These are phyloP conservation scores for Andrena cerasifolii DNA, from an alignment of 1,140 invertebrate genomes.

Conservation along the genomic window DNA sequence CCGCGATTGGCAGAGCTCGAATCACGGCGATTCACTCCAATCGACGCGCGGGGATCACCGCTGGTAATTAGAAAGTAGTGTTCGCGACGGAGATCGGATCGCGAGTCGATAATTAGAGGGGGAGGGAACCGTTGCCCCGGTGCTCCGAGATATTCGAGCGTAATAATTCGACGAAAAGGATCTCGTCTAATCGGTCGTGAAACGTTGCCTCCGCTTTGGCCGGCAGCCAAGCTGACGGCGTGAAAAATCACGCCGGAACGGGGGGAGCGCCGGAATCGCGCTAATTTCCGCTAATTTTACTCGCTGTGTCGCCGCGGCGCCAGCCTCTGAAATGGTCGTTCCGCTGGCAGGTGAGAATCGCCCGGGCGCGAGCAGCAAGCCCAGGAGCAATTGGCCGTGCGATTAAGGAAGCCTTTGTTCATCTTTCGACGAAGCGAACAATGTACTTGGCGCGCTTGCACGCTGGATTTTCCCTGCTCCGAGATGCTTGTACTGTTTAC, in stretches of 20 bases:
- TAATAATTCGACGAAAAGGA: slow-evolving; percentile 4
- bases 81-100: not conserved
- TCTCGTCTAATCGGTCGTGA: slow-evolving; percentile 9
- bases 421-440: not conserved
- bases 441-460: not conserved
- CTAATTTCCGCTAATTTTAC: slow-evolving; percentile 23
- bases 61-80: not conserved
- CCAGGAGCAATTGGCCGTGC: not conserved
- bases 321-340: not conserved
- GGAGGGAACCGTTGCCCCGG: too few relatives aligned
- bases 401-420: slow-evolving; percentile 23
- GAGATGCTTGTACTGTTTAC: not conserved
- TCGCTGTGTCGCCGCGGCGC: too few relatives aligned
- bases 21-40: too few relatives aligned
- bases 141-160: slow-evolving; percentile 15
- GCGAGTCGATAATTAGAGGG: not conserved
- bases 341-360: not conserved
- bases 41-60: not conserved
- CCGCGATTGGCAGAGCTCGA: too few relatives aligned
- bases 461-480: not conserved
- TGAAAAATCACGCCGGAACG: slow-evolving; percentile 14
- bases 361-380: not conserved
- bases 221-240: slow-evolving; percentile 2
- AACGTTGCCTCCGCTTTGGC: slow-evolving; percentile 7
- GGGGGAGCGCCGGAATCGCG: not conserved